Conservation (phyloP, 2,113 vertebrate species). For the Melanostigma gelatinosum region DNA sequence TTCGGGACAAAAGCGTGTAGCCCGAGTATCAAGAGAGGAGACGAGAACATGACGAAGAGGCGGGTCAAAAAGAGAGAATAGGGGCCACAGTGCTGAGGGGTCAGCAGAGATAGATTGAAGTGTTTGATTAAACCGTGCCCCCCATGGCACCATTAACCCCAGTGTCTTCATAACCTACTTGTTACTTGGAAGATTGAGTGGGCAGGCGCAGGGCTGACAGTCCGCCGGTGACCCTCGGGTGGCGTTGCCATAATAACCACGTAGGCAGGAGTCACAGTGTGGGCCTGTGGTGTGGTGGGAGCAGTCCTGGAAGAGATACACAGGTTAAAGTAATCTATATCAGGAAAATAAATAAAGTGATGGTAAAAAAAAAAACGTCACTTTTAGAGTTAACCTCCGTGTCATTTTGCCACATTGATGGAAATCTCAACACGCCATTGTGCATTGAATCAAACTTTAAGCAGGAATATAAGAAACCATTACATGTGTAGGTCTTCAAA, state of each 20-base stretch:
- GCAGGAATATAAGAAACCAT: not conserved
- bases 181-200: constrained; percentile 75
- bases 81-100: constrained; percentile 27
- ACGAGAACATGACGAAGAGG: constrained; percentile 9
- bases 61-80: constrained; percentile 3
- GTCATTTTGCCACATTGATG: not conserved
- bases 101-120: constrained; percentile 43
- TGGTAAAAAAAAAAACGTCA: not conserved
- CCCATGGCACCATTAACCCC: constrained; percentile 28
- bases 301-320: constrained; percentile 61
- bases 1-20: not conserved
- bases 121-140: constrained; percentile 49
- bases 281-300: constrained; percentile 65
- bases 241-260: constrained; percentile 74
- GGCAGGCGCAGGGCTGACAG: constrained; percentile 75
- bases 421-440: not conserved
- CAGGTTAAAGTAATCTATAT: constrained; percentile 1
- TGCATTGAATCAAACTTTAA: not conserved
- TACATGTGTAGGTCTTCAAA: not conserved
- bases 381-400: not conserved
- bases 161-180: constrained; percentile 61
- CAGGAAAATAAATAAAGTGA: not conserved
- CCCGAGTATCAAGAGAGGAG: not conserved
- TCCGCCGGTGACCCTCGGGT: constrained; percentile 66
- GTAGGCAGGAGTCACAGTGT: constrained; percentile 71